Evolutionary conservation across 2,113 vertebrate species (phyloP).

Genomic region (Mola mola): DNA sequence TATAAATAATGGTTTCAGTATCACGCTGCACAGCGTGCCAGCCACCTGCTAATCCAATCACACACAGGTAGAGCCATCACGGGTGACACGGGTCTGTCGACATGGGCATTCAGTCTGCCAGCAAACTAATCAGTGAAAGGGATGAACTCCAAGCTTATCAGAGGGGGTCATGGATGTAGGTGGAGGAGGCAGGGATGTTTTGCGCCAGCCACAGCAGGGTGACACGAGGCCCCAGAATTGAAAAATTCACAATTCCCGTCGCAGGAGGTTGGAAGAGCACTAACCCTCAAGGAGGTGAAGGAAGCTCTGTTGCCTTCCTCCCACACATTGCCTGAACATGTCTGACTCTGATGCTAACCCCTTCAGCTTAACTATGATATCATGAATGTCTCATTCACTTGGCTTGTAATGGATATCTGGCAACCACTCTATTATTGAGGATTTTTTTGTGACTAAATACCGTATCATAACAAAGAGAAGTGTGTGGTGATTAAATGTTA

Average conservation of each 20-base stretch:
- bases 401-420: slow-evolving; percentile 49
- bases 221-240: slow-evolving; percentile 59
- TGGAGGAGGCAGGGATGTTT: slow-evolving; percentile 74
- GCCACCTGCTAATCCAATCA: slow-evolving; percentile 72
- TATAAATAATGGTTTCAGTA: slow-evolving; percentile 79
- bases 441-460: slow-evolving; percentile 37
- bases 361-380: slow-evolving; percentile 69
- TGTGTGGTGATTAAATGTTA: slow-evolving; percentile 10
- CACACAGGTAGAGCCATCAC: slow-evolving; percentile 72
- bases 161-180: slow-evolving; percentile 72
- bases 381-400: slow-evolving; percentile 63
- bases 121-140: slow-evolving; percentile 79
- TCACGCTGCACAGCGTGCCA: slow-evolving; percentile 68
- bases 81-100: slow-evolving; percentile 66
- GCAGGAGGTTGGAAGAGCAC: slow-evolving; percentile 66
- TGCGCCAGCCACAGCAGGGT: slow-evolving; percentile 64
- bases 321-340: slow-evolving; percentile 66
- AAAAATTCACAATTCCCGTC: slow-evolving; percentile 63
- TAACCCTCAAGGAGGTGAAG: slow-evolving; percentile 70
- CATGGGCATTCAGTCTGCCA: slow-evolving; percentile 76
- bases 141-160: slow-evolving; percentile 78
- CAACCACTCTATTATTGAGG: slow-evolving; percentile 29
- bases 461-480: slow-evolving; percentile 8
- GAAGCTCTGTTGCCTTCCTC: slow-evolving; percentile 63
- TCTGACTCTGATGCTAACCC: slow-evolving; percentile 54